Conservation (phyloP, 2,888 invertebrate species). For the Eumacrocentrus americanus region DNA sequence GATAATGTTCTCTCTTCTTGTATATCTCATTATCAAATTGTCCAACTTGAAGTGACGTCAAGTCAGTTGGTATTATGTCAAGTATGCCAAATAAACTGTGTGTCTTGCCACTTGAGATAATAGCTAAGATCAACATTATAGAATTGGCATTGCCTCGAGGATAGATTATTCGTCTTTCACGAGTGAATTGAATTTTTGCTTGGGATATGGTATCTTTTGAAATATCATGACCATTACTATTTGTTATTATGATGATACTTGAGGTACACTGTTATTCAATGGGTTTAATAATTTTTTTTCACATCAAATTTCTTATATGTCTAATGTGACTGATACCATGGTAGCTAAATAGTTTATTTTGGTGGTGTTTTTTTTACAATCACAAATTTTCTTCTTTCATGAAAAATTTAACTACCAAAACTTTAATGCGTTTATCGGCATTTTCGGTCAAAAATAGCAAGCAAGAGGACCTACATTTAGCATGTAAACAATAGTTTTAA, state of each 20-base stretch:
- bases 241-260: no score
- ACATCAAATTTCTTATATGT: no score
- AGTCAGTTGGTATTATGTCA: neutral
- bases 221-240: no score
- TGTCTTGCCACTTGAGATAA: conserved; percentile 32
- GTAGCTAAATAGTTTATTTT: conserved; percentile 1
- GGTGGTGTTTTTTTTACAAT: neutral
- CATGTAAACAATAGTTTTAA: conserved; percentile 4
- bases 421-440: neutral
- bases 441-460: conserved; percentile 10
- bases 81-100: conserved; percentile 25
- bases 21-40: neutral
- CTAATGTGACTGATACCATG: neutral
- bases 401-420: neutral
- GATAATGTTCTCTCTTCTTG: neutral
- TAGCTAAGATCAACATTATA: neutral
- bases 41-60: conserved; percentile 1
- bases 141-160: no score
- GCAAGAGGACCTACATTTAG: conserved; percentile 9
- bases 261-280: no score
- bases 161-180: no score
- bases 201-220: no score
- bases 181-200: no score
- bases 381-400: neutral
- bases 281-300: no score